These are phyloP conservation scores for Rhaphigaster nebulosa DNA, from an alignment of 2,888 invertebrate species.

Conservation along the genomic window DNA sequence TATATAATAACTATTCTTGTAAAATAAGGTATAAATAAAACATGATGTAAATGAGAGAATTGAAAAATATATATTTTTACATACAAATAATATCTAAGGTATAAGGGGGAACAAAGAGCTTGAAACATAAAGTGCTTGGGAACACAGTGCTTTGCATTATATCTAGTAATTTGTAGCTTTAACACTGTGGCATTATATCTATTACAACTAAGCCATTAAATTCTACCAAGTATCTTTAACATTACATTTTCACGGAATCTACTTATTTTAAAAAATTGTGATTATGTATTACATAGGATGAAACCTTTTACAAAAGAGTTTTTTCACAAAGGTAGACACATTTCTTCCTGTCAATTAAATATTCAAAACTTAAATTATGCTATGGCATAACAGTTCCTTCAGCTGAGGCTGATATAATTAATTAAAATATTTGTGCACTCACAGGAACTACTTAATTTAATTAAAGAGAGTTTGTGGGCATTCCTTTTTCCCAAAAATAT, in stretches of 20 bases:
- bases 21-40: slow-evolving; percentile 25
- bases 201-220: slow-evolving; percentile 60
- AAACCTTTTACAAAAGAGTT: neutral
- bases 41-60: neutral
- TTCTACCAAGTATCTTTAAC: slow-evolving; percentile 51
- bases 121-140: slow-evolving; percentile 64
- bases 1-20: neutral
- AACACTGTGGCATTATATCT: slow-evolving; percentile 55
- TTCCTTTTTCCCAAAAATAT: slow-evolving; percentile 58
- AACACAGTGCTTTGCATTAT: slow-evolving; percentile 63
- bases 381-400: slow-evolving; percentile 43
- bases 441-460: slow-evolving; percentile 58
- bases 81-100: slow-evolving; percentile 63
- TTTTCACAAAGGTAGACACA: slow-evolving; percentile 21
- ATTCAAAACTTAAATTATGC: slow-evolving; percentile 24
- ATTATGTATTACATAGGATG: slow-evolving; percentile 42
- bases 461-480: slow-evolving; percentile 31
- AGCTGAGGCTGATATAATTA: slow-evolving; percentile 21
- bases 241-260: slow-evolving; percentile 53
- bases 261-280: slow-evolving; percentile 50
- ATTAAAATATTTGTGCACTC: slow-evolving; percentile 56
- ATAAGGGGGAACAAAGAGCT: slow-evolving; percentile 62
- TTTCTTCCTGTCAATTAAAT: slow-evolving; percentile 18
- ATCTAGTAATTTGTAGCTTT: slow-evolving; percentile 61
- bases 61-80: slow-evolving; percentile 62